Base-by-base conservation (phyloP, 1,140 invertebrate genomes). In the Leptopilina clavipes region DNA sequence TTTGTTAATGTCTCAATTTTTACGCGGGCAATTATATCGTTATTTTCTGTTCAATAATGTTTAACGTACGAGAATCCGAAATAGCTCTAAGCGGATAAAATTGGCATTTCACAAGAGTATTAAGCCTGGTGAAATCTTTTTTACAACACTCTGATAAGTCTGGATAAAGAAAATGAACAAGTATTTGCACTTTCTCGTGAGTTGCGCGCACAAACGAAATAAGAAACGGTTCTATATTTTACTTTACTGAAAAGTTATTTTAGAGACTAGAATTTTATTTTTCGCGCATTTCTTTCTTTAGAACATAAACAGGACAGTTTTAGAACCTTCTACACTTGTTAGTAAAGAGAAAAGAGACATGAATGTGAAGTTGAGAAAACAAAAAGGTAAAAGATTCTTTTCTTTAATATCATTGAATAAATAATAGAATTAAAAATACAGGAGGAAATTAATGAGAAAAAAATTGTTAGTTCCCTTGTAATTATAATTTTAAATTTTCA, bases 191-290 rank as follows among this genome's bases (percentile, higher is more conserved):
- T 65, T 65, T 22, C 59, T 31, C 22, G 2, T 9, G 8, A 65
- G 56, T 59, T 25, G 56, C 17, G 10, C n/a, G 0, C 2, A 17
- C 7, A 59, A 59, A 22, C 7, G 19, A 59, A 59, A 59, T 7
- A 5, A n/a, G 3, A 11, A 65, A 19, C 0, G 2, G 3, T 14
- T 37, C 59, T 65, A 65, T n/a, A 65, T 65, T 65, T 31, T 65
- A 65, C 59, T 65, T 59, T 65, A 31, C 59, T n/a, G 12, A 65
- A 65, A 65, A 65, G 59, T 65, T 65, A 37, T 65, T 65, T 65
- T n/a, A 65, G 59, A 37, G 59, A 1, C 22, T 1, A 12, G 19
- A 65, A 65, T 31, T 65, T 65, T 65, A 65, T 65, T 65, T 31
- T 31, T 9, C 59, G 31, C 59, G 31, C 59, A 65, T 65, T 65